Evolutionary conservation across 2,888 invertebrate genomes (phyloP).

Genomic region (Cyclophora punctaria): DNA sequence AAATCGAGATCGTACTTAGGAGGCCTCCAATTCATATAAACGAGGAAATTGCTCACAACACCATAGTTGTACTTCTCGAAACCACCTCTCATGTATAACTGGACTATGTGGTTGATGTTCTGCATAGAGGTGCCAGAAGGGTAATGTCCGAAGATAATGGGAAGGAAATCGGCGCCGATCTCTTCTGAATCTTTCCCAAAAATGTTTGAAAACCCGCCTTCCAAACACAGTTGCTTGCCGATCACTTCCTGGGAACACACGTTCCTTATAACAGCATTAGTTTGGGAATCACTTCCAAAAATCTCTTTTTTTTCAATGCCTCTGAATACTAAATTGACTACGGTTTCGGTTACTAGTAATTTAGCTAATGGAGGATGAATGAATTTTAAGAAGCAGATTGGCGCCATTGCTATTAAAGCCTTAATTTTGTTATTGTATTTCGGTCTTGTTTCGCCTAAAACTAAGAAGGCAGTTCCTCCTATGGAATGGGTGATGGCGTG

Average conservation of each 20-base stretch:
- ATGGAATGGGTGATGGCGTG: slow-evolving; percentile 9
- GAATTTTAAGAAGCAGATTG: slow-evolving; percentile 19
- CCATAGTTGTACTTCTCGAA: slow-evolving; percentile 28
- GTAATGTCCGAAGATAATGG: slow-evolving; percentile 14
- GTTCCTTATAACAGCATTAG: background rate
- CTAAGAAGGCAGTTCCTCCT: slow-evolving; percentile 7
- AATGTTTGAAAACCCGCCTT: slow-evolving; percentile 9
- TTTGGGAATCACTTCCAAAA: slow-evolving; percentile 3
- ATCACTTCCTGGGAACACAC: slow-evolving; percentile 8
- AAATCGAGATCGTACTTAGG: slow-evolving; percentile 28
- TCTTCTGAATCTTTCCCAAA: slow-evolving; percentile 16
- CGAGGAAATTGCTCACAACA: slow-evolving; percentile 10
- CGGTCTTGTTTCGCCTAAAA: slow-evolving; percentile 2
- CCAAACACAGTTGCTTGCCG: slow-evolving; percentile 13
- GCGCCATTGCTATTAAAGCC: slow-evolving; percentile 11
- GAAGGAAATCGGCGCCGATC: slow-evolving; percentile 17
- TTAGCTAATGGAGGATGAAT: background rate
- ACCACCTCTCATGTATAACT: slow-evolving; percentile 15
- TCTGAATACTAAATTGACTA: slow-evolving; percentile 2
- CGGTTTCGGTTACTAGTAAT: slow-evolving; percentile 1
- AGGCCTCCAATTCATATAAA: slow-evolving; percentile 11
- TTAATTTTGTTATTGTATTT: slow-evolving; percentile 11
- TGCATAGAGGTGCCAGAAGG: slow-evolving; percentile 24
- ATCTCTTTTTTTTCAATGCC: slow-evolving; percentile 14
- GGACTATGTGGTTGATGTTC: slow-evolving; percentile 23